Evolutionary conservation across 2,113 vertebrate genomes (phyloP), one percentile per base, ranked within the genome.

Genomic region (Micronisus gabar): DNA sequence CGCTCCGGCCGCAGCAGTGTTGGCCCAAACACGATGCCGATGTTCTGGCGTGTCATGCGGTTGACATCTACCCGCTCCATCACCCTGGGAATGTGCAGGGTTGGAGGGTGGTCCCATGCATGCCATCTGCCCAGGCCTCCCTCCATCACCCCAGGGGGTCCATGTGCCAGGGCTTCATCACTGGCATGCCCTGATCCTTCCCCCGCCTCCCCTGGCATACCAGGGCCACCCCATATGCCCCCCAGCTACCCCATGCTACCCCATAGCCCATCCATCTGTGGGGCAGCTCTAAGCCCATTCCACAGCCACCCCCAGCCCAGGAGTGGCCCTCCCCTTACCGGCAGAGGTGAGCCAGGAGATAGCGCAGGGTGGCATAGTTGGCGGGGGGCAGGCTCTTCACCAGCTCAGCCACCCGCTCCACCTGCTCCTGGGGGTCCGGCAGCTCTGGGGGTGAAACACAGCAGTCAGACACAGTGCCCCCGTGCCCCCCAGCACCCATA

Each of bases 11-110:
- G 98, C 98, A 99, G 98, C 61, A 99, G 97, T 3, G 99, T 99
- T 1, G 99, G 99, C 15, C 99, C 99, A 15, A 99, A 99, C 79
- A 99, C 99, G n/a, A 99, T 99, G 76, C 99, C 99, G 40, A 99
- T 98, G 98, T 99, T 99, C 97, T 99, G 99, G 20, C 98, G 98
- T 6, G 98, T 99, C 99, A 99, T 99, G 68, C 99, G 98, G 97
- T 99, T 99, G 70, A 65, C 52, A 53, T 98, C 98, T 1, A 97
- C 98, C 67, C 87, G 92, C 53, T 98, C 98, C 97, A 99, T 98
- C 93, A 99, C 99, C 76, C 99, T 99, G 97, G 29, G 41, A 70
- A 45, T 3, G 18, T 2, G 12, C 15, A 34, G 22, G 16, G 8
- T 13, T 40, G 26, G 22, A 32, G 11, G 59, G 32, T 10, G 25